These are phyloP conservation scores for Spodoptera littoralis DNA, from an alignment of 2,888 invertebrate species.

Conservation along the genomic window DNA sequence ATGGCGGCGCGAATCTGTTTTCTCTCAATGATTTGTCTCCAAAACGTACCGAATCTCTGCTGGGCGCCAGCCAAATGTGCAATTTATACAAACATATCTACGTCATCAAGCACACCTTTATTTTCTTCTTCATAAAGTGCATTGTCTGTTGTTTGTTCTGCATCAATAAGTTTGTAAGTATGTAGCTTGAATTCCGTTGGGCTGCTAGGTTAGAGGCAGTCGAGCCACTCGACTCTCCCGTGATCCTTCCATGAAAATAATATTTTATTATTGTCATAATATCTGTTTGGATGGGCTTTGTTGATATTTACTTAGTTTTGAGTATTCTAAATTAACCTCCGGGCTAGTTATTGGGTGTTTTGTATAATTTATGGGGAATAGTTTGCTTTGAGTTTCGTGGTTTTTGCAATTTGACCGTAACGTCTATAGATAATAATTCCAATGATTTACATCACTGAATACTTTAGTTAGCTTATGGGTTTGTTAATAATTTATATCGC, in stretches of 20 bases:
- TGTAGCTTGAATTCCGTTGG: conserved; percentile 79
- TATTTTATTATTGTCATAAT: conserved; percentile 81
- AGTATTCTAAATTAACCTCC: conserved; percentile 42
- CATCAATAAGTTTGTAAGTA: conserved; percentile 64
- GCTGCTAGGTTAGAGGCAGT: conserved; percentile 71
- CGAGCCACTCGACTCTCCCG: conserved; percentile 73
- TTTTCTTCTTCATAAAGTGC: conserved; percentile 46
- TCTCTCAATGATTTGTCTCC: conserved; percentile 87
- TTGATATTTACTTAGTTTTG: conserved; percentile 65
- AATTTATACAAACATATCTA: conserved; percentile 65
- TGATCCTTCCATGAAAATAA: conserved; percentile 83
- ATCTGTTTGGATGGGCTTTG: conserved; percentile 65
- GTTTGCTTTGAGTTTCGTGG: not conserved
- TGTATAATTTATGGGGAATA: not conserved
- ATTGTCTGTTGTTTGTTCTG: conserved; percentile 38
- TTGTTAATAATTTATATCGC: too few species aligned
- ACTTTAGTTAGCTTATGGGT: too few species aligned
- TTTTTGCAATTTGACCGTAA: not conserved
- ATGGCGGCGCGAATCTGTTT: conserved; percentile 85
- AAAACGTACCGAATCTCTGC: conserved; percentile 82
- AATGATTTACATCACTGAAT: too few species aligned
- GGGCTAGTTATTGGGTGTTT: not conserved
- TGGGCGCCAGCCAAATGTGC: conserved; percentile 86
- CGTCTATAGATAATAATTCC: too few species aligned
- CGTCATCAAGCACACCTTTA: conserved; percentile 48